Evolutionary conservation across 2,797 vertebrate genomes (phyloP).

Genomic region (Myotis daubentonii): DNA sequence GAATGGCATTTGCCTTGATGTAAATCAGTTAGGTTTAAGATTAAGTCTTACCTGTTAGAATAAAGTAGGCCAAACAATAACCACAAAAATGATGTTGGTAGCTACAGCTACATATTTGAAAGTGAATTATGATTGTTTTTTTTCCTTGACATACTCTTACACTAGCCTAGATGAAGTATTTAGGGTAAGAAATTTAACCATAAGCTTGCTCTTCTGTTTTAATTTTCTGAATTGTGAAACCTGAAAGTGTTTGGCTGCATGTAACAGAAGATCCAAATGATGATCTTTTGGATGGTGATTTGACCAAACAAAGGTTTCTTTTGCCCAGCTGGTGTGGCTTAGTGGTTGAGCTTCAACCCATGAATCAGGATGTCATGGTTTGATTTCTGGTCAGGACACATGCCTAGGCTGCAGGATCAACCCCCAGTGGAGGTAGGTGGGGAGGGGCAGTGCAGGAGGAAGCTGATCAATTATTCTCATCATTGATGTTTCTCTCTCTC

Average conservation of each 20-base stretch:
- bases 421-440: not conserved
- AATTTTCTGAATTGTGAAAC: constrained; percentile 45
- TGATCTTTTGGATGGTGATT: not conserved
- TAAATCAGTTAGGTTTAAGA: constrained; percentile 3
- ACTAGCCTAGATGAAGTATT: constrained; percentile 19
- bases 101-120: constrained; percentile 11
- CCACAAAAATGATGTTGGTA: not conserved
- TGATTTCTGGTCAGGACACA: not conserved
- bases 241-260: not conserved
- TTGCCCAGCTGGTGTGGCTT: not conserved
- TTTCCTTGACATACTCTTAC: not conserved
- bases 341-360: not conserved
- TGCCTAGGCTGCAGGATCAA: not conserved
- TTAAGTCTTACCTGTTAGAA: not conserved
- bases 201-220: constrained; percentile 1
- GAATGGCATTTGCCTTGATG: not conserved
- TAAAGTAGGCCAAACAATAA: not conserved
- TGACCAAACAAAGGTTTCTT: not conserved
- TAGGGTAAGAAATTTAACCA: constrained; percentile 4
- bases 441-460: not conserved
- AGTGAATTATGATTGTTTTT: constrained; percentile 15
- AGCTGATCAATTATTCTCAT: not conserved
- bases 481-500: not conserved
- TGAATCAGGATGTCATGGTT: not conserved
- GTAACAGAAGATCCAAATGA: not conserved